Percentiles rank a stretch among this genome's conserved stretches.
Evolutionary conservation across 2,797 vertebrate species (phyloP).

Genomic region (Aplochiton taeniatus): DNA sequence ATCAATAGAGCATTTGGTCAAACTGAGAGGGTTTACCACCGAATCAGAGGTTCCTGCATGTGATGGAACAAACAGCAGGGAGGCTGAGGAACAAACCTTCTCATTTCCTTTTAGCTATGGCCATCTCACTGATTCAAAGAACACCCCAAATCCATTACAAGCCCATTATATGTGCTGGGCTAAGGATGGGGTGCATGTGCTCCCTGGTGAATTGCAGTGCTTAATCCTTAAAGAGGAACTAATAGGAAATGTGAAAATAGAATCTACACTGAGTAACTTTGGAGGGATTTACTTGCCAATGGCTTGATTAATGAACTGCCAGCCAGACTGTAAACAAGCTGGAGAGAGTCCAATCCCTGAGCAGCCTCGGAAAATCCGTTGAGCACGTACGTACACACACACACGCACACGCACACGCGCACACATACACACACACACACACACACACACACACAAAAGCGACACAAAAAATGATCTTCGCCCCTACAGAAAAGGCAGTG

Average conservation of each 20-base stretch:
- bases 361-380: conserved; percentile 53
- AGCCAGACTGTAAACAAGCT: conserved; percentile 75
- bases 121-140: conserved; percentile 71
- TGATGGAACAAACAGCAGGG: conserved; percentile 29
- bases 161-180: conserved; percentile 74
- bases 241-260: conserved; percentile 81
- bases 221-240: conserved; percentile 81
- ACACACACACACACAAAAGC: conserved; percentile 24
- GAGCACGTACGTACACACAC: neutral
- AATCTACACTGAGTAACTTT: conserved; percentile 80
- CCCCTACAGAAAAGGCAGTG: neutral
- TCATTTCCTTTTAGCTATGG: conserved; percentile 56
- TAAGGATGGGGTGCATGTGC: conserved; percentile 58
- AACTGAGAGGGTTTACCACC: conserved; percentile 48
- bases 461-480: conserved; percentile 59
- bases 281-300: conserved; percentile 77
- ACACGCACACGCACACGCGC: neutral
- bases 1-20: conserved; percentile 60
- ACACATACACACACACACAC: neutral
- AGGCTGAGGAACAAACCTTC: conserved; percentile 50
- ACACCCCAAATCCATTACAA: conserved; percentile 79
- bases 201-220: conserved; percentile 71
- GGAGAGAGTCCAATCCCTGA: conserved; percentile 70
- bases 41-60: conserved; percentile 45
- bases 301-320: conserved; percentile 83